A percentile compares a stretch with the other conserved stretches of the same genome.
These are phyloP conservation scores for Hydropsyche tenuis DNA, from an alignment of 1,140 invertebrate species.

Conservation along the genomic window DNA sequence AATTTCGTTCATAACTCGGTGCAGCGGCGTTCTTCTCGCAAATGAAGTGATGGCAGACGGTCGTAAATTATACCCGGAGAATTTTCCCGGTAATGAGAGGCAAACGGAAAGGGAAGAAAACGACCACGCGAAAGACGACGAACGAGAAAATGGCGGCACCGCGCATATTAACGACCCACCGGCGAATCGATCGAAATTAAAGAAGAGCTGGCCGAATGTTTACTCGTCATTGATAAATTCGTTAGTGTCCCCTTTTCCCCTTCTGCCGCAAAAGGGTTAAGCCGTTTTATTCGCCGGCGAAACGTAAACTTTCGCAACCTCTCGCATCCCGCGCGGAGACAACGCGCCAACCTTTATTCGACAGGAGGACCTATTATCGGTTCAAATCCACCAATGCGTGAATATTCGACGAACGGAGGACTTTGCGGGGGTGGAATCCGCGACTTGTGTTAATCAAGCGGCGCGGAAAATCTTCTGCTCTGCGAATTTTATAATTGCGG, in stretches of 20 bases:
- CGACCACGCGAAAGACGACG: neutral
- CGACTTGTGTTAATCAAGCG: too few species aligned
- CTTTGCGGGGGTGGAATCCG: neutral
- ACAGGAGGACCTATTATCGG: slow-evolving; percentile 32
- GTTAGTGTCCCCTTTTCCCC: too few species aligned
- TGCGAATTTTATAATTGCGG: too few species aligned
- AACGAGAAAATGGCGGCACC: neutral
- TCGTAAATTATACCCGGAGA: slow-evolving; percentile 23
- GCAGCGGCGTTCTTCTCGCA: slow-evolving; percentile 10
- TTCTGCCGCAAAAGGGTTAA: slow-evolving; percentile 36
- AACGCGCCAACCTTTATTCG: slow-evolving; percentile 34
- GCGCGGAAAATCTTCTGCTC: too few species aligned
- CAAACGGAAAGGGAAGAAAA: slow-evolving; percentile 18
- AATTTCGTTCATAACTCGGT: slow-evolving; percentile 22
- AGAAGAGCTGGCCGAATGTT: neutral
- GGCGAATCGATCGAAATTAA: slow-evolving; percentile 7
- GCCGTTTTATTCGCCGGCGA: slow-evolving; percentile 35
- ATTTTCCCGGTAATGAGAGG: slow-evolving; percentile 22
- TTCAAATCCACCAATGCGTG: slow-evolving; percentile 36
- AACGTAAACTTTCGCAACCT: slow-evolving; percentile 38
- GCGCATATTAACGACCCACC: neutral
- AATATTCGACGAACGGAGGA: slow-evolving; percentile 26
- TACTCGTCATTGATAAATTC: neutral
- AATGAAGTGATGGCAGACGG: slow-evolving; percentile 27
- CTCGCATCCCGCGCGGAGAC: slow-evolving; percentile 10